Evolutionary conservation across 2,888 invertebrate species (phyloP).

Genomic region (Lepidonotus clava): DNA sequence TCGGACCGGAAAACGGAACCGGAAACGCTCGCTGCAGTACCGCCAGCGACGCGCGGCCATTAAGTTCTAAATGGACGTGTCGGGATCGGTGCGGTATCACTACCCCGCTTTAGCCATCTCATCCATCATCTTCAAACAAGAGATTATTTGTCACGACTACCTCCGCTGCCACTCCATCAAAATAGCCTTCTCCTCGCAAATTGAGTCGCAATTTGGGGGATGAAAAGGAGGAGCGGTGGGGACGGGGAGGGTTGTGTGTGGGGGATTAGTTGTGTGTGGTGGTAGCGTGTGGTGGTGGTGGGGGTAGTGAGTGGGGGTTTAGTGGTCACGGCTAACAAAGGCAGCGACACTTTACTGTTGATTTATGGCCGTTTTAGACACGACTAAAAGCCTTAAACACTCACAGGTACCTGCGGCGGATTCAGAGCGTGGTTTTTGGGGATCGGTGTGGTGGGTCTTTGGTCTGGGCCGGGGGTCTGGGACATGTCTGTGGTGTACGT

Average conservation of each 20-base stretch:
- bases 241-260: background rate
- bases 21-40: constrained; percentile 5
- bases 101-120: background rate
- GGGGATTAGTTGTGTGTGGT: background rate
- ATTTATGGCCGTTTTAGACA: background rate
- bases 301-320: background rate
- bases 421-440: no score
- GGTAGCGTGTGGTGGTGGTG: background rate
- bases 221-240: background rate
- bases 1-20: constrained; percentile 32
- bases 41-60: constrained; percentile 14
- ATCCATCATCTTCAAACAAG: constrained; percentile 31
- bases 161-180: constrained; percentile 4
- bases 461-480: no score
- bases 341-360: constrained; percentile 5
- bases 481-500: no score
- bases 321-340: background rate
- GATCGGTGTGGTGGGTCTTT: no score
- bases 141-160: constrained; percentile 14
- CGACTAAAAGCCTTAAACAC: no score
- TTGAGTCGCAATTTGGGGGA: constrained; percentile 34
- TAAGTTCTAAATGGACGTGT: background rate
- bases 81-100: background rate
- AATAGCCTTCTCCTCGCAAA: background rate
- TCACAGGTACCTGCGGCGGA: no score